Conservation (phyloP, 2,113 vertebrate species). For the Pachycephala philippinensis region DNA sequence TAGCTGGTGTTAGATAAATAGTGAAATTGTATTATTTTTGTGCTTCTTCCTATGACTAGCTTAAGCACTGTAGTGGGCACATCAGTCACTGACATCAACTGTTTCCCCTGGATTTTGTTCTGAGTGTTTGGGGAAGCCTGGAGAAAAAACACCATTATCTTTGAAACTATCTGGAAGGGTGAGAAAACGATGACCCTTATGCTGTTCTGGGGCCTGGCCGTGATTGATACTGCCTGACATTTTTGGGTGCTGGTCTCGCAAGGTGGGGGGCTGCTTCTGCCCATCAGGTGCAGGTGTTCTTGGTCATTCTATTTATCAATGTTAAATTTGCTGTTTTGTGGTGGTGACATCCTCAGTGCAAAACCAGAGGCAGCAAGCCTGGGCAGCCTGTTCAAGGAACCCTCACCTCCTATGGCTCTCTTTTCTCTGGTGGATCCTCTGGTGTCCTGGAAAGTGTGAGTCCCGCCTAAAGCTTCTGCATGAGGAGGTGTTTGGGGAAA, state of each 20-base stretch:
- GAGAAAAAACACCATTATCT: neutral
- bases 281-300: neutral
- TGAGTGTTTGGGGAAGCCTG: neutral
- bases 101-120: constrained; percentile 7
- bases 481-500: neutral
- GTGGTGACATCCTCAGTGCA: neutral
- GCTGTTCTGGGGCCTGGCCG: neutral
- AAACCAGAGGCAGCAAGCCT: neutral
- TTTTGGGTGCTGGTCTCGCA: neutral
- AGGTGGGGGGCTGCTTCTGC: neutral
- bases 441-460: neutral
- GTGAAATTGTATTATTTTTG: constrained; percentile 3
- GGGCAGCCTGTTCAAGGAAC: neutral
- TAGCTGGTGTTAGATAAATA: constrained; percentile 12
- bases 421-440: neutral
- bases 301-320: neutral
- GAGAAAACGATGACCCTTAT: neutral
- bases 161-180: neutral
- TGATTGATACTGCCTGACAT: neutral
- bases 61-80: neutral
- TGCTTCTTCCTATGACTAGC: constrained; percentile 20
- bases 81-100: neutral
- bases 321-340: neutral
- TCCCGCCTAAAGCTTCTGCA: neutral
- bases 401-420: neutral